Evolutionary conservation across 2,888 invertebrate genomes (phyloP), one percentile per base, ranked within the genome.

Genomic region (Drosophila diplacantha): DNA sequence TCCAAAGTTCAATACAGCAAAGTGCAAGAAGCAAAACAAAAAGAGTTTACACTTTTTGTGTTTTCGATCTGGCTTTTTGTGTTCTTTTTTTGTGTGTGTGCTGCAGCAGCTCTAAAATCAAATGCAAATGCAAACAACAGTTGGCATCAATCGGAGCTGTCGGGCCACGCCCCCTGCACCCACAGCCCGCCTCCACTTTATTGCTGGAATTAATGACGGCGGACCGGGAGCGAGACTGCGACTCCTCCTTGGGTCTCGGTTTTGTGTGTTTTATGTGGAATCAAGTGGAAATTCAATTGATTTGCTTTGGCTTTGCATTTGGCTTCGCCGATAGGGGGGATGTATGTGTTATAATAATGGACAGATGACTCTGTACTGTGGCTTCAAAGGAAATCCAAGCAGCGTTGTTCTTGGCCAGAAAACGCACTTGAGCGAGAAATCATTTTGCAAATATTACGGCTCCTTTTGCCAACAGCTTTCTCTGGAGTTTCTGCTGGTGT

Each of bases 251-350:
- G 46, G 53, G 34, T 53, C 38, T 46, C 46, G 41, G 60, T 39
- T 44, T 56, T 63, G 57, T 64, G 74, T 77, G 55, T 67, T 78
- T 74, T 75, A 69, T 75, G 83, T 83, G 66, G 77, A 81, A 74
- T 80, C 80, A 82, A 81, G 74, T 83, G 82, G 80, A 83, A 80
- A 81, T 81, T 74, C 69, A 73, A 80, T 81, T 83, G 80, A 81
- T 80, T 83, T 81, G 74, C 69, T 78, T 68, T 77, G 72, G 82
- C 80, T 82, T 70, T 60, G 63, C 46, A 54, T 67, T 47, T 34
- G 57, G 37, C 57, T 34, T 47, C 34, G 20, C 61, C 46, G 26
- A 16, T 41, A n/a, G 37, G n/a, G 50, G 9, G 16, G 6, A 16
- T 8, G 9, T 46, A 46, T 46, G 64, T 62, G 59, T 66, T 63